Evolutionary conservation across 1,140 invertebrate genomes (phyloP).

Genomic region (Pararge aegeria): DNA sequence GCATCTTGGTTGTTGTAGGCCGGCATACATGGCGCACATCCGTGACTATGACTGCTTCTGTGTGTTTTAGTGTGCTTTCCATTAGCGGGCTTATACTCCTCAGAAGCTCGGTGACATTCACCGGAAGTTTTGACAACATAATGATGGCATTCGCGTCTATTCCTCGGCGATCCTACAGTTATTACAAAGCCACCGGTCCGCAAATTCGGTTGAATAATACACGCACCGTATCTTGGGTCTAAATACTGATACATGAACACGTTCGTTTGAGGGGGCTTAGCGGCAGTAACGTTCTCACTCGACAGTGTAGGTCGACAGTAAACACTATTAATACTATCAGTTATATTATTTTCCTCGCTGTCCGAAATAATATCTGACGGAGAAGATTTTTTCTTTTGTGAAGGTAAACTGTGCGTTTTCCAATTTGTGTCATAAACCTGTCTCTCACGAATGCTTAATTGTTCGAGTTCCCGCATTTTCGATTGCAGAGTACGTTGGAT

Average conservation of each 20-base stretch:
- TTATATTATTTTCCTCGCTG: slow-evolving; percentile 54
- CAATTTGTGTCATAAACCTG: slow-evolving; percentile 91
- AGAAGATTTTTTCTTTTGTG: slow-evolving; percentile 86
- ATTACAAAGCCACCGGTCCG: slow-evolving; percentile 85
- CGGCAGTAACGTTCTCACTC: slow-evolving; percentile 85
- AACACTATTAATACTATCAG: slow-evolving; percentile 58
- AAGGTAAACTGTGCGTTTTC: slow-evolving; percentile 92
- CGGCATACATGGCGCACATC: slow-evolving; percentile 88
- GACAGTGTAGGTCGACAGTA: slow-evolving; percentile 85
- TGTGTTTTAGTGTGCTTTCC: slow-evolving; percentile 56
- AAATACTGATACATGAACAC: slow-evolving; percentile 86
- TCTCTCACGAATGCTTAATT: slow-evolving; percentile 89
- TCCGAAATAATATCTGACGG: slow-evolving; percentile 72
- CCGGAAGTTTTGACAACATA: slow-evolving; percentile 83
- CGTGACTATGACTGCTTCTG: slow-evolving; percentile 80
- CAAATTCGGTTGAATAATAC: slow-evolving; percentile 82
- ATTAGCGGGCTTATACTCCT: slow-evolving; percentile 48
- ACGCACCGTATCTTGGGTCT: slow-evolving; percentile 83
- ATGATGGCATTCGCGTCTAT: slow-evolving; percentile 83
- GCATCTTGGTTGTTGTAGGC: slow-evolving; percentile 83
- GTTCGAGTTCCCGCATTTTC: slow-evolving; percentile 92
- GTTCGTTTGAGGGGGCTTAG: slow-evolving; percentile 77
- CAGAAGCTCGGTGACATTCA: slow-evolving; percentile 64
- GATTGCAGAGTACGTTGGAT: slow-evolving; percentile 91
- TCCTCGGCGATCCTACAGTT: slow-evolving; percentile 83